phyloP scores from a whole-genome alignment of 2,797 vertebrate genomes.

The Hybognathus amarus region DNA sequence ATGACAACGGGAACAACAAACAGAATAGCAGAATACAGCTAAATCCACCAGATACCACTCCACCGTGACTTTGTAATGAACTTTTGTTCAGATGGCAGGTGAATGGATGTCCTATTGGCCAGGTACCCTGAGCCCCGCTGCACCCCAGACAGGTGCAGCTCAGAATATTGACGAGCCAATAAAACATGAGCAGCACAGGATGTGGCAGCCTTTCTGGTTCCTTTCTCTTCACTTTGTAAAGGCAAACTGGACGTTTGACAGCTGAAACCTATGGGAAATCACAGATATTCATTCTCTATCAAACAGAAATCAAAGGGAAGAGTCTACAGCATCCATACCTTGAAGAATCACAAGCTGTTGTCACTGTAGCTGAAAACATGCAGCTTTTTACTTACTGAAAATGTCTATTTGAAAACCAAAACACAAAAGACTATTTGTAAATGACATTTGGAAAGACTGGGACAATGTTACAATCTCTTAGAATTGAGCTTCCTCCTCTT shows the following conservation, averaged over 20 bases:
- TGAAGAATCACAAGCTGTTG: background rate
- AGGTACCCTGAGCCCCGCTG: slow-evolving; percentile 55
- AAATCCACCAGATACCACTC: slow-evolving; percentile 59
- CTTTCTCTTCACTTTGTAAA: slow-evolving; percentile 52
- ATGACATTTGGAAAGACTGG: background rate
- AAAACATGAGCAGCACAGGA: slow-evolving; percentile 49
- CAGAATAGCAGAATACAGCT: slow-evolving; percentile 64
- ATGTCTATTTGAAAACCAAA: background rate
- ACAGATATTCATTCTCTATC: slow-evolving; percentile 46
- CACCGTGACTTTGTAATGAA: slow-evolving; percentile 65
- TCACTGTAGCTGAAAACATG: background rate
- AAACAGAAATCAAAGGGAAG: slow-evolving; percentile 32
- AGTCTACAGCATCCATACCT: slow-evolving; percentile 28
- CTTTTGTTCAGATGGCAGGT: slow-evolving; percentile 60
- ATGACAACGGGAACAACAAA: slow-evolving; percentile 68
- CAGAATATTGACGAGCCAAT: slow-evolving; percentile 61
- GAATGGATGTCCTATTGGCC: slow-evolving; percentile 61
- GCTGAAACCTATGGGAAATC: slow-evolving; percentile 46
- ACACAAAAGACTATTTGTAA: background rate
- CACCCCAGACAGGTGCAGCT: slow-evolving; percentile 47
- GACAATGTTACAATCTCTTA: slow-evolving; percentile 1
- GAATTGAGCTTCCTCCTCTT: background rate
- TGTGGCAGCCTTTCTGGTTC: slow-evolving; percentile 51
- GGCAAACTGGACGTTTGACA: slow-evolving; percentile 56
- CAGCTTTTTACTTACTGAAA: background rate